Evolutionary conservation across 2,113 vertebrate genomes (phyloP), one percentile per base, ranked within the genome.

Genomic region (Mirounga angustirostris): DNA sequence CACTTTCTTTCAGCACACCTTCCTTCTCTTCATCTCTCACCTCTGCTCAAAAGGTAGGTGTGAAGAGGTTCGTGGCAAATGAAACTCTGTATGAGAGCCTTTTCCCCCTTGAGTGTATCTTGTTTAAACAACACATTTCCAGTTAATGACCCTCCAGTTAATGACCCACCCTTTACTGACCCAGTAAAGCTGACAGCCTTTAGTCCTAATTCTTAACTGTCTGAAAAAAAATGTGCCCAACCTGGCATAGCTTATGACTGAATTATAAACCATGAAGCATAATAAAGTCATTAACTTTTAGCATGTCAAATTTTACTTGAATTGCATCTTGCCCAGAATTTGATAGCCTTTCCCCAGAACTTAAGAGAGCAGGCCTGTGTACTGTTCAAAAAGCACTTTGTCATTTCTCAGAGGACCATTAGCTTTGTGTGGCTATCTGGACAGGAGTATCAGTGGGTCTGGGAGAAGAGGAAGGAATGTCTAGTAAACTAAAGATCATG

Each of bases 221-320:
- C 28, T 81, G 91, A 95, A 97, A 71, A 54, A 54, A 54, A 54
- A 76, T 52, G 88, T 84, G 63, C 74, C 94, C 73, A 74, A 90
- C 94, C 36, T 63, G 94, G 61, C 96, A 96, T 22, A 50, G 33
- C 78, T 97, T 83, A 89, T 97, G 98, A 98, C 40, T 96, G 95
- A 97, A 21, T 97, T 97, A 97, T 79, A 90, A 98, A 96, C 83
- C 87, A 43, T 74, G 88, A 95, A 98, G 95, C 82, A 93, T 97
- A 97, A 91, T 97, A 98, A 98, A 97, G 67, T 94, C 97, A 97
- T 98, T 98, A 94, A 89, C 86, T 97, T 98, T 67, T 88, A 52
- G 79, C 81, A 63, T 89, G 95, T 97, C 96, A 95, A 15, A 52
- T 86, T 74, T 91, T 78, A 96, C 91, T 87, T 50, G 50, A 94